These are phyloP conservation scores for Tuta absoluta DNA, from an alignment of 2,888 invertebrate species.

Conservation along the genomic window DNA sequence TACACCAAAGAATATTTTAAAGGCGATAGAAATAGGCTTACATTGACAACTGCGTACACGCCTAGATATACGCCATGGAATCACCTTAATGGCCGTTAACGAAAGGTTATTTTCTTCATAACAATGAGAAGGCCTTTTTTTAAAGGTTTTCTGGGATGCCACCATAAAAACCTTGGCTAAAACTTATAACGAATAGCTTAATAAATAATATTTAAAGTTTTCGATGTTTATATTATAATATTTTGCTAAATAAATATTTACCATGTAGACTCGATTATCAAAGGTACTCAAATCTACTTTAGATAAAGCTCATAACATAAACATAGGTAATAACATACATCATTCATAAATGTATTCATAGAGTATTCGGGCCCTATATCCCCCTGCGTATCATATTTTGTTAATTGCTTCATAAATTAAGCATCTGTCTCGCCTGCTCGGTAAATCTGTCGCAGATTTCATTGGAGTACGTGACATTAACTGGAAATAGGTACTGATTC, in stretches of 20 bases:
- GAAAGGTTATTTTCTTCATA: background rate
- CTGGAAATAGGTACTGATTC: too few species aligned
- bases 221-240: background rate
- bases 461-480: background rate
- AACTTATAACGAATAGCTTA: background rate
- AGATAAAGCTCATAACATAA: background rate
- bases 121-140: background rate
- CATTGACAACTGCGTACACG: too few species aligned
- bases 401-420: slow-evolving; percentile 23
- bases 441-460: slow-evolving; percentile 25
- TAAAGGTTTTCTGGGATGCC: background rate
- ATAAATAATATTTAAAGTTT: too few species aligned
- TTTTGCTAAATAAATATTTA: too few species aligned
- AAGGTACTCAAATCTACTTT: background rate
- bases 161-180: background rate
- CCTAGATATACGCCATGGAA: background rate
- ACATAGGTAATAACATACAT: background rate
- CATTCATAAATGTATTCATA: slow-evolving; percentile 12
- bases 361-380: background rate
- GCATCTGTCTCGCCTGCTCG: slow-evolving; percentile 11
- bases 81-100: too few species aligned
- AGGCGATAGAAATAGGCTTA: too few species aligned
- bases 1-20: too few species aligned
- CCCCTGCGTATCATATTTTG: background rate
- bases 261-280: too few species aligned